Conservation (phyloP, 2,797 vertebrate genomes). For the Pteropus rufus region DNA sequence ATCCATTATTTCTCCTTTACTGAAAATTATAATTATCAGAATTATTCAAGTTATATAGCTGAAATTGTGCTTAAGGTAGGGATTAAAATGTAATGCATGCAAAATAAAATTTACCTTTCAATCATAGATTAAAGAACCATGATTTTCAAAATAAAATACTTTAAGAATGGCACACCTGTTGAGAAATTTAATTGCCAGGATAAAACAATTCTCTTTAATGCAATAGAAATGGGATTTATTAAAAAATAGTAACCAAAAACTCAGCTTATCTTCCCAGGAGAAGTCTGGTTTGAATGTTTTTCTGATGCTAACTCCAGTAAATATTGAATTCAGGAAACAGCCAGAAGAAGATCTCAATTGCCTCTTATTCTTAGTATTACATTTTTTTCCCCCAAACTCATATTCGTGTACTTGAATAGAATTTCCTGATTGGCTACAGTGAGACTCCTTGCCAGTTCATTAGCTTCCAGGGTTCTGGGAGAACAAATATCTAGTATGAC, state of each 20-base stretch:
- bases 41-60: not conserved
- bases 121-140: not conserved
- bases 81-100: not conserved
- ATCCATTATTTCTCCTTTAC: not conserved
- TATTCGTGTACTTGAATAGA: not conserved
- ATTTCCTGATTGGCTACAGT: not conserved
- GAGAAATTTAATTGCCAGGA: not conserved
- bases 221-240: not conserved
- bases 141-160: not conserved
- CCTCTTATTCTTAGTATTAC: not conserved
- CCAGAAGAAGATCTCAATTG: not conserved
- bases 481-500: not conserved
- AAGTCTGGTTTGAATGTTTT: not conserved
- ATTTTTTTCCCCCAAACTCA: not conserved
- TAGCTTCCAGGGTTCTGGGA: not conserved
- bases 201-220: not conserved
- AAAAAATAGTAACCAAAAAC: not conserved
- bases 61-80: not conserved
- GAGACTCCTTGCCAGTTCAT: not conserved
- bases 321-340: not conserved
- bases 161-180: not conserved
- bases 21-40: not conserved
- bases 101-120: not conserved
- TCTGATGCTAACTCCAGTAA: not conserved
- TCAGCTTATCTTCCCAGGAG: not conserved